These are phyloP conservation scores for Anguilla marmorata DNA, from an alignment of 2,797 vertebrate genomes.

Conservation along the genomic window DNA sequence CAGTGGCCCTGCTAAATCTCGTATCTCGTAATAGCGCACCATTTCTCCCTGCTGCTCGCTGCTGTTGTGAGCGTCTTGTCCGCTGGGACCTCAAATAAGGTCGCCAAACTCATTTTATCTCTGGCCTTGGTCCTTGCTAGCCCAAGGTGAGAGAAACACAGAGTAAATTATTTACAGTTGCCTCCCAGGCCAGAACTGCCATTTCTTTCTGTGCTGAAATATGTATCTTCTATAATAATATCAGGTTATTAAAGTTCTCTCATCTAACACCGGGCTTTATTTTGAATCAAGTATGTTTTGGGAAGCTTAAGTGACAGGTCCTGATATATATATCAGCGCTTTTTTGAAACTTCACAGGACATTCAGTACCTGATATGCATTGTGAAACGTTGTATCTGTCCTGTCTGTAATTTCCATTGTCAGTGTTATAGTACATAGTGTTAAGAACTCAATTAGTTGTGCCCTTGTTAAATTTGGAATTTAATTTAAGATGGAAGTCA, in stretches of 20 bases:
- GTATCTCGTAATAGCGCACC: too few relatives aligned
- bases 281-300: conserved; percentile 39
- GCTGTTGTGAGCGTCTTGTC: neutral
- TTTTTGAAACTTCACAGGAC: neutral
- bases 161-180: conserved; percentile 54
- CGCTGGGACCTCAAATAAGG: conserved; percentile 5
- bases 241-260: conserved; percentile 38
- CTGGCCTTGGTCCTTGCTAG: conserved; percentile 29
- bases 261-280: conserved; percentile 25
- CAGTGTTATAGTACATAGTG: neutral
- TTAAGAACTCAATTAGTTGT: neutral
- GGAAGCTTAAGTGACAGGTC: conserved; percentile 22
- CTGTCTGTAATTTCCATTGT: neutral
- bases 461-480: neutral
- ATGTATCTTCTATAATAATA: conserved; percentile 44
- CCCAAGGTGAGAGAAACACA: conserved; percentile 39
- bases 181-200: conserved; percentile 46
- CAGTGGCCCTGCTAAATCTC: neutral
- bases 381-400: neutral
- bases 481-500: neutral
- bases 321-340: conserved; percentile 28
- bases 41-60: neutral
- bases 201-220: conserved; percentile 41
- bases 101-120: conserved; percentile 33
- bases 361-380: neutral